A percentile compares a stretch with the other conserved stretches of the same genome.
Conservation (phyloP, 2,113 vertebrate species). For the Pleuronectes platessa region DNA sequence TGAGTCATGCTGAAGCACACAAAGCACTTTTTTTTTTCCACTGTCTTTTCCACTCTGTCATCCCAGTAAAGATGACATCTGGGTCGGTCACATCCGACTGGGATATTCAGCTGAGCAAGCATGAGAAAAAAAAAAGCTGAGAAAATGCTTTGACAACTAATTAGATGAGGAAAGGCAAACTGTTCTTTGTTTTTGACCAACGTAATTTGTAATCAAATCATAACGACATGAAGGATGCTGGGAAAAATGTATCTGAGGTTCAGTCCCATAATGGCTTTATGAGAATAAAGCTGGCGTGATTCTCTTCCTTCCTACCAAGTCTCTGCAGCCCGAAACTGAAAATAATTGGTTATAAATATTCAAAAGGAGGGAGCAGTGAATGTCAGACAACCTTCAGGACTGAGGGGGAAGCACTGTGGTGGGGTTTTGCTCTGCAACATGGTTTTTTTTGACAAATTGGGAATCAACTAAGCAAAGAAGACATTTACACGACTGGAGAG, state of each 20-base stretch:
- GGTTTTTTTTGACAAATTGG: neutral
- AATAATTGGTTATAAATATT: conserved; percentile 60
- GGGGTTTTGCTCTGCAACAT: neutral
- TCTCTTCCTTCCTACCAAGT: neutral
- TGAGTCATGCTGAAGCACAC: conserved; percentile 14
- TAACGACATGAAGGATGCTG: neutral
- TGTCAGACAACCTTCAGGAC: conserved; percentile 22
- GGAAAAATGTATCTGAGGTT: neutral
- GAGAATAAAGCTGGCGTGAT: neutral
- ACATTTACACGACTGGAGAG: neutral
- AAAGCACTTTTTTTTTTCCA: neutral
- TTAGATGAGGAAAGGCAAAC: conserved; percentile 17
- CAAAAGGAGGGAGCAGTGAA: conserved; percentile 11
- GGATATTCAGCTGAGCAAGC: neutral
- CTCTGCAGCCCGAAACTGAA: conserved; percentile 1
- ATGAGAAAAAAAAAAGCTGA: neutral
- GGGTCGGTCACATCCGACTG: neutral
- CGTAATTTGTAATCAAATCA: neutral
- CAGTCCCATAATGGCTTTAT: neutral
- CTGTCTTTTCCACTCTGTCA: neutral
- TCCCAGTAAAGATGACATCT: neutral
- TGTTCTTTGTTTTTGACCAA: neutral
- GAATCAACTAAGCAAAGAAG: neutral
- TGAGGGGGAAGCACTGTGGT: neutral
- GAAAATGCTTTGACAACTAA: conserved; percentile 4